Percentiles rank a stretch among this genome's conserved stretches.
Evolutionary conservation across 2,113 vertebrate genomes (phyloP).

Genomic region (Rafetus swinhoei): DNA sequence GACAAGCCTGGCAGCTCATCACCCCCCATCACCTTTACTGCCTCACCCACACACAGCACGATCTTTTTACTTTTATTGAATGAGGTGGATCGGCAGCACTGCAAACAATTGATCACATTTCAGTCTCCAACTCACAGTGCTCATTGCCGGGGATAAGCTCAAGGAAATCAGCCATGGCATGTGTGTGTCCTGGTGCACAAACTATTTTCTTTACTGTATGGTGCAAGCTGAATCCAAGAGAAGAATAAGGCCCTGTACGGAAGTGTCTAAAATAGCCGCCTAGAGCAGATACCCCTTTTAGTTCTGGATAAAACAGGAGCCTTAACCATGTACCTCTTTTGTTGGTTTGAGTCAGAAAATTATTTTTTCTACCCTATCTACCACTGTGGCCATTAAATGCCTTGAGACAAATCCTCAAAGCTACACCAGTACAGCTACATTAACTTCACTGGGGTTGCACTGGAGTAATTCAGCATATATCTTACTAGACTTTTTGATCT

Average conservation of each 20-base stretch:
- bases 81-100: not conserved
- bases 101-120: not conserved
- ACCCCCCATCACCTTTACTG: not conserved
- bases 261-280: not conserved
- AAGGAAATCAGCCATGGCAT: not conserved
- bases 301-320: not conserved
- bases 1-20: not conserved
- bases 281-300: not conserved
- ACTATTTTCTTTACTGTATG: not conserved
- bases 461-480: not conserved
- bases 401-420: accelerated
- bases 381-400: not conserved
- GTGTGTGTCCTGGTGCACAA: not conserved
- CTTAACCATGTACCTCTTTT: not conserved
- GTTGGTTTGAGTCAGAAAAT: not conserved
- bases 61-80: not conserved
- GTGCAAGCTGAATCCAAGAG: not conserved
- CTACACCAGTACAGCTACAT: not conserved
- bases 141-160: not conserved
- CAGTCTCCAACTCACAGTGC: not conserved
- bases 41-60: not conserved
- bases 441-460: not conserved
- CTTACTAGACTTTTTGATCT: not conserved
- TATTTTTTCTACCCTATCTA: not conserved
- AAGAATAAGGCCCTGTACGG: not conserved